These are phyloP conservation scores for Bombyx mandarina DNA, from an alignment of 1,140 invertebrate genomes.

Conservation along the genomic window DNA sequence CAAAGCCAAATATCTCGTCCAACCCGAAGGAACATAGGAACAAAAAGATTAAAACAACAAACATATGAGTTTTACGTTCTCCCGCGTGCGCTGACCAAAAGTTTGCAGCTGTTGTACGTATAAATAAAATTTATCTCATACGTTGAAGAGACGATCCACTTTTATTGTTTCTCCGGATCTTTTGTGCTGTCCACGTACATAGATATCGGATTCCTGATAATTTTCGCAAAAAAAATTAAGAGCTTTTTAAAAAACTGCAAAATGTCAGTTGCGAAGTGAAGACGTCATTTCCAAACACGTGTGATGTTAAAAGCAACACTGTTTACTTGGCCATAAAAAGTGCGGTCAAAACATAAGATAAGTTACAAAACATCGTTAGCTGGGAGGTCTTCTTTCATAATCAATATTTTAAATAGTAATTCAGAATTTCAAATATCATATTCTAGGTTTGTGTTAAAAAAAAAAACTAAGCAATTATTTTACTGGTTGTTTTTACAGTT, in stretches of 20 bases:
- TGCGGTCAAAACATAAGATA: slow-evolving; percentile 21
- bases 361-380: not conserved
- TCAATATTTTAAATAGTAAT: not conserved
- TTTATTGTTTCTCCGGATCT: slow-evolving; percentile 47
- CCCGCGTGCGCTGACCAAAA: slow-evolving; percentile 56
- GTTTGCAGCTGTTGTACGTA: slow-evolving; percentile 65
- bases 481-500: no score
- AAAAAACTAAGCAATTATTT: no score
- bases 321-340: slow-evolving; percentile 37
- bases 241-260: no score
- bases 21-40: slow-evolving; percentile 48
- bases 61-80: slow-evolving; percentile 36
- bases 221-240: no score
- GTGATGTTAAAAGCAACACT: slow-evolving; percentile 14
- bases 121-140: slow-evolving; percentile 67
- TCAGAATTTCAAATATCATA: no score
- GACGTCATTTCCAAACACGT: slow-evolving; percentile 8
- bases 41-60: slow-evolving; percentile 61
- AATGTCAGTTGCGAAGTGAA: not conserved
- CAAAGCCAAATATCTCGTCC: slow-evolving; percentile 22
- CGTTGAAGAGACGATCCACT: slow-evolving; percentile 52
- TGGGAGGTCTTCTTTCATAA: slow-evolving; percentile 15
- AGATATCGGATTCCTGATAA: no score
- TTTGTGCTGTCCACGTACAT: not conserved
- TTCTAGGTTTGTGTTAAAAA: no score